These are phyloP conservation scores for Darwinula stevensoni DNA, from an alignment of 2,888 invertebrate genomes.

Conservation along the genomic window DNA sequence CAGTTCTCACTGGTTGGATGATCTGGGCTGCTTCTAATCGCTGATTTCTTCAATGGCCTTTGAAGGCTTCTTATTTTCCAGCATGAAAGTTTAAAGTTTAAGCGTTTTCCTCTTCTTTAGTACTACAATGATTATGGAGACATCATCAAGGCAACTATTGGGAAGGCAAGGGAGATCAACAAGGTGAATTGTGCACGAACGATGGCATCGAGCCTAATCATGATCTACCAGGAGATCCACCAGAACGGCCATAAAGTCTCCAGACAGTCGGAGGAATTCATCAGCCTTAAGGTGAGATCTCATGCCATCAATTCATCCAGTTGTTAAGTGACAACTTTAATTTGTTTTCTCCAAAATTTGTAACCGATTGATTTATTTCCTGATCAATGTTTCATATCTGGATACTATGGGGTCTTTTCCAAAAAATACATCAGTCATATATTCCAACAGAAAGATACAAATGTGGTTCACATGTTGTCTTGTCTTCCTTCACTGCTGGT, in stretches of 20 bases:
- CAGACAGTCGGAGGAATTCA: slow-evolving; percentile 47
- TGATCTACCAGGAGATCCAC: slow-evolving; percentile 46
- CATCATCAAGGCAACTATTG: slow-evolving; percentile 62
- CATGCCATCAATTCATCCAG: background rate
- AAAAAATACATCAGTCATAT: too few relatives aligned
- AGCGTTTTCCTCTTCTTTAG: slow-evolving; percentile 7
- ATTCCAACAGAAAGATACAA: too few relatives aligned
- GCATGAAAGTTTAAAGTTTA: slow-evolving; percentile 14
- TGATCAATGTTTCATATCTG: too few relatives aligned
- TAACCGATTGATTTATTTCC: too few relatives aligned
- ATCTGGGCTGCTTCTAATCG: too few relatives aligned
- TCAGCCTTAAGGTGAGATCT: slow-evolving; percentile 44
- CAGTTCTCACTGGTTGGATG: too few relatives aligned
- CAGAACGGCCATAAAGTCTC: slow-evolving; percentile 20
- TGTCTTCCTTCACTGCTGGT: too few relatives aligned
- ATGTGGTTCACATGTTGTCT: too few relatives aligned
- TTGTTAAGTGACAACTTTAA: background rate
- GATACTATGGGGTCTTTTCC: too few relatives aligned
- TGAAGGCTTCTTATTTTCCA: background rate
- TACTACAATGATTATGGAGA: slow-evolving; percentile 14
- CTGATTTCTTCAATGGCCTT: background rate
- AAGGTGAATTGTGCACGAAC: slow-evolving; percentile 84
- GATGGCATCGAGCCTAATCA: slow-evolving; percentile 66
- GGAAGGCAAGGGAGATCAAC: slow-evolving; percentile 89
- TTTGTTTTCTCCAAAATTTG: too few relatives aligned